Conservation (phyloP, 2,113 vertebrate genomes). For the Xiphophorus couchianus region DNA sequence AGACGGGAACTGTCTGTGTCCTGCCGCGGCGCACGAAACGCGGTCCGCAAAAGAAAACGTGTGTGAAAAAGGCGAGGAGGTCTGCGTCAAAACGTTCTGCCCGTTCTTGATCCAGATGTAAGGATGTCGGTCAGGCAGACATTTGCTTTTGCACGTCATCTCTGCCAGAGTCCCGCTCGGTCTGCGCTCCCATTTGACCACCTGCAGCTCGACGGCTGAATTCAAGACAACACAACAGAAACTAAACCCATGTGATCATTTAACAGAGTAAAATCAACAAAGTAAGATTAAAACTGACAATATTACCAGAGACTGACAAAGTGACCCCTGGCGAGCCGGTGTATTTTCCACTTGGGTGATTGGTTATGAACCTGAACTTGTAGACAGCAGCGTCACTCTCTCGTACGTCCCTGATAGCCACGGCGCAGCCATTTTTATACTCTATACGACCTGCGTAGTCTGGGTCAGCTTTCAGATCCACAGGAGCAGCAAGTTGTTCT, state of each 20-base stretch:
- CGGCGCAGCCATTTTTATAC: neutral
- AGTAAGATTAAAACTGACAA: no score
- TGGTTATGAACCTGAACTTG: conserved; percentile 26
- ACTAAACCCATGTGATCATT: neutral
- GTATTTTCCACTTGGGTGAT: neutral
- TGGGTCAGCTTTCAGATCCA: neutral
- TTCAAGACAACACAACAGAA: neutral
- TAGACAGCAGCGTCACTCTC: conserved; percentile 35
- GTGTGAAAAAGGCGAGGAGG: no score
- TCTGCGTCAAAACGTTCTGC: neutral
- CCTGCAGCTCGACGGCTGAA: conserved; percentile 2
- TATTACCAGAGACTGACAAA: conserved; percentile 36
- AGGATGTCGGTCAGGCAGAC: neutral
- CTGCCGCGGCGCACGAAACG: conserved; percentile 3
- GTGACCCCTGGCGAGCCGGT: conserved; percentile 1
- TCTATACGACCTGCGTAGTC: conserved; percentile 5
- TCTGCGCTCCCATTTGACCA: neutral
- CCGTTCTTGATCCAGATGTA: conserved; percentile 9
- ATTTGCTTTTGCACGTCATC: neutral
- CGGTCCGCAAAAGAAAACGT: neutral
- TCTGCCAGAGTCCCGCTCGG: no score
- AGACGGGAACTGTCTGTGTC: neutral
- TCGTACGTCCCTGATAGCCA: conserved; percentile 28
- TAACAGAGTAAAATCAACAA: neutral
- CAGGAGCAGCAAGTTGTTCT: neutral